Evolutionary conservation across 2,797 vertebrate genomes (phyloP), one percentile per base, ranked within the genome.

Genomic region (Cyprinodon diabolis): DNA sequence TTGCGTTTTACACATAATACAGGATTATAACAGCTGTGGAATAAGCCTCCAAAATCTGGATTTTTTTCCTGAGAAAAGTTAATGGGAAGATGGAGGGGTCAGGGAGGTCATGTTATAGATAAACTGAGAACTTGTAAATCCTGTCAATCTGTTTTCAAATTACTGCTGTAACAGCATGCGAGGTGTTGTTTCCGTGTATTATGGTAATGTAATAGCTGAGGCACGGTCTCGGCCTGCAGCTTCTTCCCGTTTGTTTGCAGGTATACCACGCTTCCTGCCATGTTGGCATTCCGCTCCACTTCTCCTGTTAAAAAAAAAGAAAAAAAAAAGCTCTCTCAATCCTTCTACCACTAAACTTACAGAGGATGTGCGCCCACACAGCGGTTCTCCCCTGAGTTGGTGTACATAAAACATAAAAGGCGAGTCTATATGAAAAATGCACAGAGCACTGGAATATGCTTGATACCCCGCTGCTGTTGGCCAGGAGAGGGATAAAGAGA

Each of bases 331-430:
- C 93, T 94, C 90, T 91, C 89, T 71, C 88, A 77, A 82, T 87
- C 86, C 87, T 82, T 65, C 62, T 65, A 65, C 77, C 82, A 83
- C 81, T 87, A 91, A 92, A 94, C 88, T 92, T 88, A 74, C 87
- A 78, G 86, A 93, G 91, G 89, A 92, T 90, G 91, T 85, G 91
- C 85, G 87, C 92, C 92, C 91, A 93, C 94, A 93, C 95, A 94
- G 91, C 93, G 94, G 93, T 93, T 95, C 93, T 93, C 94, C 91
- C 93, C 84, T 85, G 95, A 94, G 94, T 91, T 81, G 89, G 85
- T 84, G 91, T 93, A 92, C 92, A 95, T 94, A 94, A 95, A 94
- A 94, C 94, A 95, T 95, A 94, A 95, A 95, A 94, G 91, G 83
- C 77, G 82, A 92, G 90, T 85, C 92, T 94, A 94, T 95, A 94